Base-by-base conservation (phyloP, 2,113 vertebrate genomes). In the Trochalopteron elliotii region DNA sequence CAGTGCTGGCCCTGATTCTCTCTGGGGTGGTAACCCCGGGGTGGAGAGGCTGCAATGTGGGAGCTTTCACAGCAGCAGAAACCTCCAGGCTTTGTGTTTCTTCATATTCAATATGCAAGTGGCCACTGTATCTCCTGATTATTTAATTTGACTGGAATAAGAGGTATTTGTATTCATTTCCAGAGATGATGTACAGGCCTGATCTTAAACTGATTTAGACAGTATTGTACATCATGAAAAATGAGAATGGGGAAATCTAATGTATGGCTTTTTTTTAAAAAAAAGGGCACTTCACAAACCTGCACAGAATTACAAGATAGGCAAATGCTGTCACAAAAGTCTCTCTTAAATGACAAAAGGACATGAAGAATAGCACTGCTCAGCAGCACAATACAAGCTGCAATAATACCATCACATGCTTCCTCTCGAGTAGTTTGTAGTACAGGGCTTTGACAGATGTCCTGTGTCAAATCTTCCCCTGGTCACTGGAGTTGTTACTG, bases 161-260 rank as follows among this genome's bases (percentile, higher is more conserved):
- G 91, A 93, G 77, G 75, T 85, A 95, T 97, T 97, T 96, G 91
- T 96, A 96, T 96, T 97, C 90, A 91, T 97, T 96, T 94, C 70
- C 87, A 96, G 94, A 79, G 78, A 94, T 94, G 95, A 95, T 96
- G 82, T 83, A 95, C 81, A 93, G 83, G 84, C 53, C 80, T 89
- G 90, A 96, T 94, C 89, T 95, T 92, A 97, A 97, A 94, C 93
- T 91, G 93, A 92, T 93, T 93, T 85, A 92, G 94, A 94, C 65
- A 90, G 93, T 78, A 91, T 77, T 96, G 95, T 93, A 95, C 84
- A 96, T 94, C 96, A 97, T 90, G 94, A 93, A 93, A 97, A 96
- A 96, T 92, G 94, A 95, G 94, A 95, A 93, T 49, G 60, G 92
- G 88, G 82, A 94, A 90, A 92, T 90, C 71, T 94, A 94, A 93